Conservation (phyloP, 2,113 vertebrate species). For the Argyrosomus japonicus region DNA sequence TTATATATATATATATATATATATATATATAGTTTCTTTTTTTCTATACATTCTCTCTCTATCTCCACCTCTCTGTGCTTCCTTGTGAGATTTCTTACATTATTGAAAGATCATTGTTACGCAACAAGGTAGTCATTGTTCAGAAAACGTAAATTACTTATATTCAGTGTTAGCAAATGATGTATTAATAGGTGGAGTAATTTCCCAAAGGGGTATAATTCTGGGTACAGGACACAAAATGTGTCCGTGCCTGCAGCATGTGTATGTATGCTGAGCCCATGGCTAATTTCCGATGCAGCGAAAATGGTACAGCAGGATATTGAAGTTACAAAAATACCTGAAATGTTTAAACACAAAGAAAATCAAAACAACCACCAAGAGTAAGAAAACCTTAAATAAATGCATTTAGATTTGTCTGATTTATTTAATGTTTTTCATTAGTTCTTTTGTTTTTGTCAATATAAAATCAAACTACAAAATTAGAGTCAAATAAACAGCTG, state of each 20-base stretch:
- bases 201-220: neutral
- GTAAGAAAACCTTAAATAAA: neutral
- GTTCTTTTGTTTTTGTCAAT: neutral
- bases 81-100: no score
- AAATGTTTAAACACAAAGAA: neutral
- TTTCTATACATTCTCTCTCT: no score
- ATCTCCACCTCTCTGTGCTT: no score
- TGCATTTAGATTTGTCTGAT: neutral
- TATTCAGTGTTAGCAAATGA: neutral
- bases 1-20: no score
- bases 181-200: neutral
- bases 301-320: neutral
- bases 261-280: neutral
- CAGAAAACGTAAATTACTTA: neutral
- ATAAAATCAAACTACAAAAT: neutral
- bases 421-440: neutral
- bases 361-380: neutral
- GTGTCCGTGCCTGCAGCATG: neutral
- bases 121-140: neutral
- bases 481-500: neutral
- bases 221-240: neutral
- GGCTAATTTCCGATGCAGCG: neutral
- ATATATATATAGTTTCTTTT: no score
- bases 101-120: neutral
- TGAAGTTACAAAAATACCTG: neutral